phyloP scores from a whole-genome alignment of 1,140 invertebrate genomes.

The Ostrea denselamellosa region DNA sequence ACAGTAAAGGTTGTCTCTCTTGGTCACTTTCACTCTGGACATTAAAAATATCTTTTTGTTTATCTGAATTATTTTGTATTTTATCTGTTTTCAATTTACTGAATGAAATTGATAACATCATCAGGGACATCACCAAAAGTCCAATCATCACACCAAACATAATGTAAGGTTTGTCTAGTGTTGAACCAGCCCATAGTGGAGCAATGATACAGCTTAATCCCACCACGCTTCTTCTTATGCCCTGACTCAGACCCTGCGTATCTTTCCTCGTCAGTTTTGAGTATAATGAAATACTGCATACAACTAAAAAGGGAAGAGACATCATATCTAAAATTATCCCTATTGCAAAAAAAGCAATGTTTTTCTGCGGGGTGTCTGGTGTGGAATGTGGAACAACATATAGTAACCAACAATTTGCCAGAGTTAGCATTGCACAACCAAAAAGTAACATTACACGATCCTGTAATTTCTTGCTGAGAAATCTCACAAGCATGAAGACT shows the following conservation, averaged over 20 bases:
- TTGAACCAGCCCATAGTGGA: constrained; percentile 70
- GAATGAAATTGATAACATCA: constrained; percentile 45
- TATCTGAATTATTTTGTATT: background rate
- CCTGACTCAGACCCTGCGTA: constrained; percentile 72
- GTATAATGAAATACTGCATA: constrained; percentile 68
- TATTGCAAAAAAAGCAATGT: constrained; percentile 64
- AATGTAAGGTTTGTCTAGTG: constrained; percentile 61
- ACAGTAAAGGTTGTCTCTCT: background rate
- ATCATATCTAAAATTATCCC: constrained; percentile 67
- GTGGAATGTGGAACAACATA: constrained; percentile 63
- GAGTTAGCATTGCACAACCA: constrained; percentile 58
- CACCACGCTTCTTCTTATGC: constrained; percentile 66
- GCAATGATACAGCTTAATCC: constrained; percentile 68
- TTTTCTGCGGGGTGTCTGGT: constrained; percentile 61
- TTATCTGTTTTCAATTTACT: background rate
- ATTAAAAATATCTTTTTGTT: background rate
- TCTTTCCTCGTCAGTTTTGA: constrained; percentile 70
- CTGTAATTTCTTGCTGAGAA: constrained; percentile 64
- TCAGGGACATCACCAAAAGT: constrained; percentile 63
- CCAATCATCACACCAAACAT: constrained; percentile 70
- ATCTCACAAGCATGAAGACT: constrained; percentile 69
- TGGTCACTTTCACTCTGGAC: background rate
- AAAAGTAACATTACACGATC: constrained; percentile 68
- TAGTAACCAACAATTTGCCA: constrained; percentile 63
- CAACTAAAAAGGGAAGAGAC: constrained; percentile 70